These are phyloP conservation scores for Stigmatopora nigra DNA, from an alignment of 2,113 vertebrate species.

Conservation along the genomic window DNA sequence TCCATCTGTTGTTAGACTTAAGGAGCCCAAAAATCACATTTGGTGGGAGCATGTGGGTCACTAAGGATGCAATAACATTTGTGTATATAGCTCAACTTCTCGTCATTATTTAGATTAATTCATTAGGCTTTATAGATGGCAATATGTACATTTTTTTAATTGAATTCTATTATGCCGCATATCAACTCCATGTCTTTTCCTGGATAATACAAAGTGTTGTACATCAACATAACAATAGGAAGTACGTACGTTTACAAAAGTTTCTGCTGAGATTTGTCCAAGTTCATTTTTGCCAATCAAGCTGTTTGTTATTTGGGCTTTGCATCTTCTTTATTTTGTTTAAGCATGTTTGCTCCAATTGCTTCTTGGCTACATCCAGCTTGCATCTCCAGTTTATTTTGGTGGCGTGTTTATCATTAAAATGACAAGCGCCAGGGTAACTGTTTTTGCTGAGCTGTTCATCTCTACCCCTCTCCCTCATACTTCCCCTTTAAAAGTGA, in stretches of 20 bases:
- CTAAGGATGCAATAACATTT: not conserved
- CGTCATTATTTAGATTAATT: not conserved
- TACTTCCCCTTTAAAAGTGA: slow-evolving; percentile 28
- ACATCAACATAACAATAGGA: too few species aligned
- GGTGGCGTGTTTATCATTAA: slow-evolving; percentile 12
- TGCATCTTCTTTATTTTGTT: not conserved
- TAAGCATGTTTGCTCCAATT: slow-evolving; percentile 3
- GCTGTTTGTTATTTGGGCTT: not conserved
- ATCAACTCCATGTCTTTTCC: too few species aligned
- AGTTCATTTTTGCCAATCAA: too few species aligned
- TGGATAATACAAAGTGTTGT: too few species aligned
- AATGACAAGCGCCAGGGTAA: slow-evolving; percentile 19
- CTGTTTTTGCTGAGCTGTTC: slow-evolving; percentile 30
- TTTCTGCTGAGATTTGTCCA: too few species aligned
- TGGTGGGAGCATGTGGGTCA: not conserved
- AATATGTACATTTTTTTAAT: not conserved
- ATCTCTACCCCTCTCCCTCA: slow-evolving; percentile 2
- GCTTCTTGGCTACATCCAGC: not conserved
- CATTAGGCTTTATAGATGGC: not conserved
- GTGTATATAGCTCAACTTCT: not conserved
- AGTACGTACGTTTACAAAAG: too few species aligned
- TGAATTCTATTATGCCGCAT: too few species aligned
- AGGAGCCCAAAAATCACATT: not conserved
- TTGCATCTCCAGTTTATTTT: not conserved
- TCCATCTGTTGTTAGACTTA: slow-evolving; percentile 1